Percentiles rank a stretch among this genome's conserved stretches.
These are phyloP conservation scores for Tautogolabrus adspersus DNA, from an alignment of 2,113 vertebrate genomes.

Conservation along the genomic window DNA sequence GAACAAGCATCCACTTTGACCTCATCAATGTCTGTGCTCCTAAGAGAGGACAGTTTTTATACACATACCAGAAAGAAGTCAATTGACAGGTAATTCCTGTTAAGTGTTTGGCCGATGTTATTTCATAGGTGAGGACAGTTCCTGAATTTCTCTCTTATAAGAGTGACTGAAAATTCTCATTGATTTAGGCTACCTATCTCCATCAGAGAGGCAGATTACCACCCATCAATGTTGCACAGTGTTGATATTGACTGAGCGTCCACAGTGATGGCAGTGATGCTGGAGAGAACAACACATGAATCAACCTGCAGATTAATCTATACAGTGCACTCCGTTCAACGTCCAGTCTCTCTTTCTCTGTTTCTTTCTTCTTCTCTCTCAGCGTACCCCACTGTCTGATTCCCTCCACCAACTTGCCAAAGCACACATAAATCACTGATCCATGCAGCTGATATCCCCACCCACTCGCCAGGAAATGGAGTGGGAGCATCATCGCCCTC, in stretches of 20 bases:
- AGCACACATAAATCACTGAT: constrained; percentile 70
- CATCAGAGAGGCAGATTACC: neutral
- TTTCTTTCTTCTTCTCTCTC: constrained; percentile 9
- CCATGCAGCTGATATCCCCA: constrained; percentile 46
- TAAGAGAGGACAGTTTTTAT: neutral
- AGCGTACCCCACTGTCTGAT: neutral
- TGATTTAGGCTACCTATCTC: neutral
- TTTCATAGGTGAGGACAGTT: neutral
- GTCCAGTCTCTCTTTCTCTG: constrained; percentile 26
- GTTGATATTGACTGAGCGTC: constrained; percentile 11
- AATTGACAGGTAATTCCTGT: neutral
- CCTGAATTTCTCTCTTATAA: neutral
- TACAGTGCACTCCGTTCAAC: constrained; percentile 20
- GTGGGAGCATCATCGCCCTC: constrained; percentile 15
- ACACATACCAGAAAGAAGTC: neutral
- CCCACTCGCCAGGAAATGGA: constrained; percentile 38
- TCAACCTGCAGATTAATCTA: constrained; percentile 53
- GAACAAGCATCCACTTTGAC: neutral
- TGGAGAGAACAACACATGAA: constrained; percentile 39
- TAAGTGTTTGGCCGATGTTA: neutral
- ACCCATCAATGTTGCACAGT: constrained; percentile 31
- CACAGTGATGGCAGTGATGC: constrained; percentile 1
- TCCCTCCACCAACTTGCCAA: constrained; percentile 19
- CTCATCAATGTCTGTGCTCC: neutral
- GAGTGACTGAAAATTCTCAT: constrained; percentile 6